A percentile compares a stretch with the other conserved stretches of the same genome.
phyloP scores from a whole-genome alignment of 2,888 invertebrate species.

The Pristionchus maxplancki region DNA sequence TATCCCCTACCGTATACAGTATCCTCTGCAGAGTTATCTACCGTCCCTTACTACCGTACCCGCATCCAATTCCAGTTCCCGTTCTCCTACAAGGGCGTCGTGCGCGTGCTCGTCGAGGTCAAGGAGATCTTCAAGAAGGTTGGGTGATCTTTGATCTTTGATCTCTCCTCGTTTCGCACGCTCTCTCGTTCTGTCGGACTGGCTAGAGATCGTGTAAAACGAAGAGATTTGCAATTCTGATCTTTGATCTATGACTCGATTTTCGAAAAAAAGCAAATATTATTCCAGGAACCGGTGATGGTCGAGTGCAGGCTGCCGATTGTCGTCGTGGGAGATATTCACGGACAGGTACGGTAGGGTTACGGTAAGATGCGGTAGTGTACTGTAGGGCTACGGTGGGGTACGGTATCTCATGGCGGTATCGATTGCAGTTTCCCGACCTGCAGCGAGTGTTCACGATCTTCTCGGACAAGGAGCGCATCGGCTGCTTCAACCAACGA shows the following conservation, averaged over 20 bases:
- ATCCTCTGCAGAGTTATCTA: neutral
- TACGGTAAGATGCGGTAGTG: neutral
- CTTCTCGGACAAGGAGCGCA: neutral
- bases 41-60: neutral
- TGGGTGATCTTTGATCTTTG: too few species aligned
- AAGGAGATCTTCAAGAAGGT: slow-evolving; percentile 3
- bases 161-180: neutral
- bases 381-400: neutral
- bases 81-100: neutral
- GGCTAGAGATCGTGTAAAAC: neutral
- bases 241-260: neutral
- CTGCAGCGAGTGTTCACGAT: neutral
- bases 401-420: neutral
- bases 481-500: slow-evolving; percentile 14
- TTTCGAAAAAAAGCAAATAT: neutral
- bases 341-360: neutral
- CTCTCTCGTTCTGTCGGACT: neutral
- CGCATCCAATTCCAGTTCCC: neutral
- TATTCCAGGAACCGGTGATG: neutral
- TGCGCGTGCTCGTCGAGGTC: neutral
- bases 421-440: neutral
- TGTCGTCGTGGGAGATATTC: neutral
- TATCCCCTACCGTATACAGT: neutral
- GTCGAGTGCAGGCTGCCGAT: neutral
- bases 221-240: too few species aligned